Conservation (phyloP, 2,888 invertebrate genomes). For the Sesia bembeciformis region DNA sequence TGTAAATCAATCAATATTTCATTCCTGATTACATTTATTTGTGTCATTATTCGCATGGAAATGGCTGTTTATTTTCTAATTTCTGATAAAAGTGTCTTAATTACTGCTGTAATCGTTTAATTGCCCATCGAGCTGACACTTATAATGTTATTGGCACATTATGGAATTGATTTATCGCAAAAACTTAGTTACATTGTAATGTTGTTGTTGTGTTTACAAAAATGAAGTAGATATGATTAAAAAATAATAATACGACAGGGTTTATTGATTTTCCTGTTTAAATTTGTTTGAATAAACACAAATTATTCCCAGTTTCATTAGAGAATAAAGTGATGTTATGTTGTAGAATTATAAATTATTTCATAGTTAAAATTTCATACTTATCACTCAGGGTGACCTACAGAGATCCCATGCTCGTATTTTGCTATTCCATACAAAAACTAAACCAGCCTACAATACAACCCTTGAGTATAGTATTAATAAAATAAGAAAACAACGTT, state of each 20-base stretch:
- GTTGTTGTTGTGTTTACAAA: background rate
- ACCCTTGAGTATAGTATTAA: too few species aligned
- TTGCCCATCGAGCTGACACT: background rate
- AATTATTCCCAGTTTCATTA: too few species aligned
- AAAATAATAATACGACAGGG: background rate
- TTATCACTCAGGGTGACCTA: too few species aligned
- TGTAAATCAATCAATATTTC: background rate
- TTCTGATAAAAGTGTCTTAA: conserved; percentile 3
- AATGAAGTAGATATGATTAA: background rate
- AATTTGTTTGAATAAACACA: too few species aligned
- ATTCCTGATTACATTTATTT: background rate
- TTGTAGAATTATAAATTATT: too few species aligned
- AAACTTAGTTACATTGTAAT: background rate
- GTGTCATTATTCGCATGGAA: background rate
- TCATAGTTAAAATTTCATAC: too few species aligned
- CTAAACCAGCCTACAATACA: too few species aligned
- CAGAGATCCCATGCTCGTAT: too few species aligned
- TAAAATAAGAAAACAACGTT: too few species aligned
- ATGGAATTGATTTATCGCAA: background rate
- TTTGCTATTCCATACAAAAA: too few species aligned
- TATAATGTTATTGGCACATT: background rate
- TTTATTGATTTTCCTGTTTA: too few species aligned
- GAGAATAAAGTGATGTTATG: too few species aligned
- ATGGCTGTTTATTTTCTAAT: conserved; percentile 1
- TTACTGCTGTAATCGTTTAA: background rate